Conservation (phyloP, 2,888 invertebrate species). For the Scaptomyza flava region DNA sequence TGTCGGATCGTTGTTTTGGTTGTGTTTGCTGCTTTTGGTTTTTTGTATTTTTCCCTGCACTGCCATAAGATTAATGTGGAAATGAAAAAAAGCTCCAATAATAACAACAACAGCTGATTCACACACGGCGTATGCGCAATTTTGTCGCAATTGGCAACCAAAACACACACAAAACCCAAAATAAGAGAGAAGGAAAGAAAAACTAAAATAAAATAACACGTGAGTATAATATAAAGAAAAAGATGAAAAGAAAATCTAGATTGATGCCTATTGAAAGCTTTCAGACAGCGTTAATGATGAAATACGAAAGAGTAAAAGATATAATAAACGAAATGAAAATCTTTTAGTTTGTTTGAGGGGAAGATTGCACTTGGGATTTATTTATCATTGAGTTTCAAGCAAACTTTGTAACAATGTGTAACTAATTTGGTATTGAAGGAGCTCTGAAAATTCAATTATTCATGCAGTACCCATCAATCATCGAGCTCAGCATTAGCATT, state of each 20-base stretch:
- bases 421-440: too few species aligned
- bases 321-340: not conserved
- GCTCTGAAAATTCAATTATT: too few species aligned
- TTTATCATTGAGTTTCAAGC: too few species aligned
- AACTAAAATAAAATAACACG: constrained; percentile 11
- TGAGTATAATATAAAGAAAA: not conserved
- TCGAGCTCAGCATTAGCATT: not conserved
- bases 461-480: constrained; percentile 12
- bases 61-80: constrained; percentile 3
- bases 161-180: not conserved
- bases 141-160: constrained; percentile 20
- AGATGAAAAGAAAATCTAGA: not conserved
- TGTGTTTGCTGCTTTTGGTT: constrained; percentile 6
- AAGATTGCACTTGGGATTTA: not conserved
- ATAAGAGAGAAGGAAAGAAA: not conserved
- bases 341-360: not conserved
- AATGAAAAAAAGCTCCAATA: constrained; percentile 10
- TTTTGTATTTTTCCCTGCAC: constrained; percentile 2
- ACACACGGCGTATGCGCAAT: constrained; percentile 37
- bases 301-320: not conserved
- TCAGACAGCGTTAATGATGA: not conserved
- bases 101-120: constrained; percentile 34
- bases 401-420: too few species aligned
- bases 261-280: constrained; percentile 10
- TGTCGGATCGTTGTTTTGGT: constrained; percentile 1